Percentiles rank a stretch among this genome's conserved stretches.
Evolutionary conservation across 64 coral and sea anemone genomes (phyloP).

Genomic region (Catalaphyllia jardinei): DNA sequence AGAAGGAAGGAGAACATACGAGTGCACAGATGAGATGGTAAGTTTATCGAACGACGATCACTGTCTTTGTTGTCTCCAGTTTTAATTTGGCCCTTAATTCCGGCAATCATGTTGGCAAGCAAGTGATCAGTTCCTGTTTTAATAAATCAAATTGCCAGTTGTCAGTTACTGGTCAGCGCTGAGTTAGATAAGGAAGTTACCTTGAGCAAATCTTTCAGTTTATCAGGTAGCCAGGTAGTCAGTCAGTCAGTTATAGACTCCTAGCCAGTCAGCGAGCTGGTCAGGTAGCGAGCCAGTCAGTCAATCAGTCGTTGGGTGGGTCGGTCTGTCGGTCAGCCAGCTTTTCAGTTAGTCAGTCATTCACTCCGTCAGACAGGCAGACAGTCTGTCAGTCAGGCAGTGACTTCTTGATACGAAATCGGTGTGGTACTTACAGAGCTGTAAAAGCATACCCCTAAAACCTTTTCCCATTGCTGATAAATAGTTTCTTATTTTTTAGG

Average conservation of each 20-base stretch:
- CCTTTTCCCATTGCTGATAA: too few relatives aligned
- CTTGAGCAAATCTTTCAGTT: not conserved
- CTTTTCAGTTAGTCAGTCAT: not conserved
- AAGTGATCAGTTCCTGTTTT: too few relatives aligned
- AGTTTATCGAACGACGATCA: not conserved
- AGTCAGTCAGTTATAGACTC: not conserved
- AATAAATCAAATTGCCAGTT: too few relatives aligned
- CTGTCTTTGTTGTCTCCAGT: not conserved
- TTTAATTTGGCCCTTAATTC: not conserved
- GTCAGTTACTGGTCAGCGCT: too few relatives aligned
- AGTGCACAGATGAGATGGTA: constrained; percentile 93
- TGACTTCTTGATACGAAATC: too few relatives aligned
- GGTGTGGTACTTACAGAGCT: too few relatives aligned
- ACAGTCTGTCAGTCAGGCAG: not conserved
- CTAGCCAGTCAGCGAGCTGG: not conserved
- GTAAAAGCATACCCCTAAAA: too few relatives aligned
- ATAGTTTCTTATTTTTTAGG: constrained; percentile 1
- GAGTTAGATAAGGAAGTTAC: too few relatives aligned
- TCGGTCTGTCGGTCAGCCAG: not conserved
- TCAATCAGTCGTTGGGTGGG: not conserved
- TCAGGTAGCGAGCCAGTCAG: not conserved
- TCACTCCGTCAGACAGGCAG: not conserved
- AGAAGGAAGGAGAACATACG: constrained; percentile 74
- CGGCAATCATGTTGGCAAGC: not conserved
- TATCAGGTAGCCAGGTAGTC: not conserved